Base-by-base conservation (phyloP, 2,113 vertebrate genomes). In the Stigmatopora nigra region DNA sequence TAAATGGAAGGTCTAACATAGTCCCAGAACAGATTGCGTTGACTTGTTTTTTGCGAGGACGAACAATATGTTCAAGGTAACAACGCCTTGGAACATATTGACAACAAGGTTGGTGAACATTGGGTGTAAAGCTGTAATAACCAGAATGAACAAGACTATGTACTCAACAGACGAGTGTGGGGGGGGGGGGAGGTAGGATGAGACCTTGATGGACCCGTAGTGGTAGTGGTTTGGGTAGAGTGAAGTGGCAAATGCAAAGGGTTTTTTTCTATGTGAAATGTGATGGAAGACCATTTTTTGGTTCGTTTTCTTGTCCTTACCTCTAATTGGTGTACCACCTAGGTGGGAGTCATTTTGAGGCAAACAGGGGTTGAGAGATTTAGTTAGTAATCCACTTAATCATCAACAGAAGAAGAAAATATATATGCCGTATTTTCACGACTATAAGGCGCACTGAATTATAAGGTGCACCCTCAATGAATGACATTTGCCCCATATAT, bases 251-350 rank as follows among this genome's bases (percentile, higher is more conserved):
- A 13, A 46, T 47, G 44, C 61, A 63, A 35, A 19, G 63, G 53
- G 61, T 86, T 71, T 61, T 80, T 89, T 82, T n/a, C n/a, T 63
- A 31, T 61, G 75, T 87, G 80, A 70, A 67, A 71, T 72, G 53
- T 16, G 75, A 81, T 84, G 84, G 71, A 38, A 68, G 60, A 70
- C 66, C 72, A 36, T 86, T 89, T 90, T 92, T 87, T 85, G 66
- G 66, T 78, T 78, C 79, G 86, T 90, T 90, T 86, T 45, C 59
- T 92, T 92, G 91, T 94, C 93, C 95, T 98, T 98, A 98, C 95
- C 95, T 98, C 94, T 94, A 93, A 98, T 95, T 91, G 94, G 94
- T 89, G 95, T 96, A 94, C 95, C 95, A 93, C 95, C 95, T 98
- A 94, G 92, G 79, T 82, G 91, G 92, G 94, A 93, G 93, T 94